A percentile compares a stretch with the other conserved stretches of the same genome.
These are phyloP conservation scores for Pseudomugil gertrudae DNA, from an alignment of 2,797 vertebrate genomes.

Conservation along the genomic window DNA sequence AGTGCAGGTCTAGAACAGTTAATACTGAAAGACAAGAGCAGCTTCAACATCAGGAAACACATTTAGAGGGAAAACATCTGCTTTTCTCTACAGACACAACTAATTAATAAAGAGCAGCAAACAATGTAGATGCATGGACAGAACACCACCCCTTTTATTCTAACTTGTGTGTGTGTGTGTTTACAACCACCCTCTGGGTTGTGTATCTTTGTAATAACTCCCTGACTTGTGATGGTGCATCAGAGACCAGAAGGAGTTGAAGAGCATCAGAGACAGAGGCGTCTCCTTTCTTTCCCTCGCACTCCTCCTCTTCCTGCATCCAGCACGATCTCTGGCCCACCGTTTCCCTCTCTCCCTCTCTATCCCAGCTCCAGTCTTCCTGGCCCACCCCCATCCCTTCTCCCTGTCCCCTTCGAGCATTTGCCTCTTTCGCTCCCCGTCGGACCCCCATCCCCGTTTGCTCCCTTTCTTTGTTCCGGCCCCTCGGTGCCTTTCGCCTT, in stretches of 20 bases:
- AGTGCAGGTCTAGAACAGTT: constrained; percentile 22
- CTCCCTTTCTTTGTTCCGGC: constrained; percentile 46
- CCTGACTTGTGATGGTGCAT: constrained; percentile 88
- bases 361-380: constrained; percentile 55
- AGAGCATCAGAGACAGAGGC: constrained; percentile 86
- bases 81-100: background rate
- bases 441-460: constrained; percentile 25
- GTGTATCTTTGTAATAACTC: constrained; percentile 87
- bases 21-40: background rate
- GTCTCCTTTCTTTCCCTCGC: constrained; percentile 67
- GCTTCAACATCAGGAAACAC: background rate
- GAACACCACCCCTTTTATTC: background rate
- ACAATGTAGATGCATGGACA: background rate
- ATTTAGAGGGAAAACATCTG: background rate
- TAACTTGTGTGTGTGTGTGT: constrained; percentile 31
- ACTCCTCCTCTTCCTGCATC: constrained; percentile 49
- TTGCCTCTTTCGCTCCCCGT: constrained; percentile 28
- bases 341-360: constrained; percentile 68
- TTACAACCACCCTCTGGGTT: constrained; percentile 88
- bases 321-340: constrained; percentile 61
- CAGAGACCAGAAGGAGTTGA: constrained; percentile 90
- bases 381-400: constrained; percentile 54
- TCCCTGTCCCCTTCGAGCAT: constrained; percentile 18
- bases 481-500: constrained; percentile 27
- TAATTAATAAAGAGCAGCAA: background rate